Evolutionary conservation across 2,888 invertebrate genomes (phyloP).

Genomic region (Nymphalis polychloros): DNA sequence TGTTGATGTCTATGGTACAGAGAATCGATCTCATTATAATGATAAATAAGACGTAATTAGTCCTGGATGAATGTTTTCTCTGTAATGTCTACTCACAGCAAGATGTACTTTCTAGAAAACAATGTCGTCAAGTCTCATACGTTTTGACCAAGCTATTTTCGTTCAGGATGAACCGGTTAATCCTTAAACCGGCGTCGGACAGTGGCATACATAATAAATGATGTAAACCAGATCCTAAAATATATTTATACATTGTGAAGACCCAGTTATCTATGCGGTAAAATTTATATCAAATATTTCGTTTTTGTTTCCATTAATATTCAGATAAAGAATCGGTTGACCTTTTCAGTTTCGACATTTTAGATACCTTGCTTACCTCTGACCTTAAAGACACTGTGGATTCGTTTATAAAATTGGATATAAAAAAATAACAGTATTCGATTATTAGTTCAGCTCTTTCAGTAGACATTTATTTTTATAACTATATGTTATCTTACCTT

Average conservation of each 20-base stretch:
- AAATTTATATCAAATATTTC: background rate
- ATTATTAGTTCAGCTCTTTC: background rate
- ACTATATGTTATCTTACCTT: background rate
- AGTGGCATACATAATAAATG: background rate
- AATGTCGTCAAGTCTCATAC: background rate
- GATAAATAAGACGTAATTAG: no score
- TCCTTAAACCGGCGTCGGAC: background rate
- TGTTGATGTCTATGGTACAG: no score
- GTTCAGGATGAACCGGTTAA: constrained; percentile 4
- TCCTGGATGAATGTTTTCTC: background rate
- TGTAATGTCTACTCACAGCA: background rate
- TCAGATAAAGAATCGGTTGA: background rate
- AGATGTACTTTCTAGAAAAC: background rate
- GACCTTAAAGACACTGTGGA: background rate
- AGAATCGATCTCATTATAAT: no score
- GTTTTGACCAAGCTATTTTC: constrained; percentile 10
- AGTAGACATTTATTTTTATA: no score
- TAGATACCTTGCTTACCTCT: background rate
- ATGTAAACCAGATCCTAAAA: background rate
- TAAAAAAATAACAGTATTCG: background rate
- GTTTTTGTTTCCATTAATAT: background rate
- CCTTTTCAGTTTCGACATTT: background rate
- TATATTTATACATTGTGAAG: background rate
- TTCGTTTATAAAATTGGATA: background rate
- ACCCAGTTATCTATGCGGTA: background rate